Evolutionary conservation across 2,113 vertebrate genomes (phyloP).

Genomic region (Pelusios castaneus): DNA sequence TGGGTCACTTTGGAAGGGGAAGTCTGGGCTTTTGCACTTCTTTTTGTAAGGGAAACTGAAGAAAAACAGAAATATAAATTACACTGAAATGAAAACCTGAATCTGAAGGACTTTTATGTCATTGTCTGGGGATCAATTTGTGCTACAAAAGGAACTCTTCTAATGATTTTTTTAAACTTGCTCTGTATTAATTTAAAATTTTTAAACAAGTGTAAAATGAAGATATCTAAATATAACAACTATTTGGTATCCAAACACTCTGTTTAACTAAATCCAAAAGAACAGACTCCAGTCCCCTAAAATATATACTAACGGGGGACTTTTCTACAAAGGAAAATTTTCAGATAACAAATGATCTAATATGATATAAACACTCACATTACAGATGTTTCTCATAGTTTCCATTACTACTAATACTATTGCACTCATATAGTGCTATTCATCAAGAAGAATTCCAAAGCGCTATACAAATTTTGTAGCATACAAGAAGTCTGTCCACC

Average conservation of each 20-base stretch:
- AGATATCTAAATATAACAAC: conserved; percentile 13
- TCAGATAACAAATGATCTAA: background rate
- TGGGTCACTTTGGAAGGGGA: conserved; percentile 85
- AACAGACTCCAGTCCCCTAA: background rate
- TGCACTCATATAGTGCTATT: conserved; percentile 13
- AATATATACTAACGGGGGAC: background rate
- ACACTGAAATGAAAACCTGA: conserved; percentile 66
- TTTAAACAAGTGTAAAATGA: conserved; percentile 45
- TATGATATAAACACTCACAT: conserved; percentile 54
- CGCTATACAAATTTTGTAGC: background rate
- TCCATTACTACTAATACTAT: background rate
- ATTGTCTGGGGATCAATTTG: background rate
- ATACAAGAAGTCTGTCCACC: background rate
- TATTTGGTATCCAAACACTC: conserved; percentile 11
- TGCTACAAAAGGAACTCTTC: conserved; percentile 68
- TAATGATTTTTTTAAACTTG: conserved; percentile 56
- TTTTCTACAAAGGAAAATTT: background rate
- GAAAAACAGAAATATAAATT: conserved; percentile 62
- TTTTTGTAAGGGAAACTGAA: conserved; percentile 86
- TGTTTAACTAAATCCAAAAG: background rate
- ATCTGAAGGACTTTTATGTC: conserved; percentile 9
- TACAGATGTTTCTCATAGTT: conserved; percentile 27
- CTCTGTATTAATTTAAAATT: conserved; percentile 43
- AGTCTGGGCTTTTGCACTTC: conserved; percentile 76
- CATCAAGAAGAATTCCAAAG: conserved; percentile 37